These are phyloP conservation scores for Mycogona germanica DNA, from an alignment of 2,888 invertebrate genomes.

Conservation along the genomic window DNA sequence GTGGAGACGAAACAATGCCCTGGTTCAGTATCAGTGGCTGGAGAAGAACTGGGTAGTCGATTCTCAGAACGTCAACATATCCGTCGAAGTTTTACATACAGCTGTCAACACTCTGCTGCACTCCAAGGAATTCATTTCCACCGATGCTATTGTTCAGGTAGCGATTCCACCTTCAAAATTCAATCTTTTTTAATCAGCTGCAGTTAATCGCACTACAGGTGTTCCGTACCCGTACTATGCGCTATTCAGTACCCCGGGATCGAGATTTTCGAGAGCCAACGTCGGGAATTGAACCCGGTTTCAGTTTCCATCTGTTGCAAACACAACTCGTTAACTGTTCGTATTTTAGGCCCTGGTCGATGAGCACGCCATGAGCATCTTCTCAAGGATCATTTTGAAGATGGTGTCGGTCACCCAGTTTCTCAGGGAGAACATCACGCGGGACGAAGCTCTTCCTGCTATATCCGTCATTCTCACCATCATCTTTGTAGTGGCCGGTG, in stretches of 20 bases:
- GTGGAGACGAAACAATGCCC: conserved; percentile 77
- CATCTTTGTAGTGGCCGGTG: conserved; percentile 59
- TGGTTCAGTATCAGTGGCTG: conserved; percentile 84
- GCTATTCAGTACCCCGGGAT: not conserved
- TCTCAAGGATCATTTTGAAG: conserved; percentile 53
- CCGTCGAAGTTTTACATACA: conserved; percentile 48
- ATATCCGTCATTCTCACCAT: conserved; percentile 65
- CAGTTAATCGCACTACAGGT: too few species aligned
- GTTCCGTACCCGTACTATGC: too few species aligned
- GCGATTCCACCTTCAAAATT: conserved; percentile 1
- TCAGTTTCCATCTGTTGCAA: not conserved
- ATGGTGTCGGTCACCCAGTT: conserved; percentile 55
- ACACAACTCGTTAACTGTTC: too few species aligned
- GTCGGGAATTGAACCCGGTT: not conserved
- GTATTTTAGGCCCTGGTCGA: conserved; percentile 53
- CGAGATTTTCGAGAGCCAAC: too few species aligned
- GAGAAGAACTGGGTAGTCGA: conserved; percentile 44
- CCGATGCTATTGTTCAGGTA: conserved; percentile 66
- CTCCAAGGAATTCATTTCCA: conserved; percentile 58
- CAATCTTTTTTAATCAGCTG: not conserved
- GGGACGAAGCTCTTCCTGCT: conserved; percentile 65
- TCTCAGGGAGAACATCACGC: conserved; percentile 54
- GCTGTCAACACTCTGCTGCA: conserved; percentile 56
- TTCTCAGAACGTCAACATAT: conserved; percentile 23
- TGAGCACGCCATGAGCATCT: conserved; percentile 59